Conservation (phyloP, 2,113 vertebrate genomes). For the Notiomystis cincta region DNA sequence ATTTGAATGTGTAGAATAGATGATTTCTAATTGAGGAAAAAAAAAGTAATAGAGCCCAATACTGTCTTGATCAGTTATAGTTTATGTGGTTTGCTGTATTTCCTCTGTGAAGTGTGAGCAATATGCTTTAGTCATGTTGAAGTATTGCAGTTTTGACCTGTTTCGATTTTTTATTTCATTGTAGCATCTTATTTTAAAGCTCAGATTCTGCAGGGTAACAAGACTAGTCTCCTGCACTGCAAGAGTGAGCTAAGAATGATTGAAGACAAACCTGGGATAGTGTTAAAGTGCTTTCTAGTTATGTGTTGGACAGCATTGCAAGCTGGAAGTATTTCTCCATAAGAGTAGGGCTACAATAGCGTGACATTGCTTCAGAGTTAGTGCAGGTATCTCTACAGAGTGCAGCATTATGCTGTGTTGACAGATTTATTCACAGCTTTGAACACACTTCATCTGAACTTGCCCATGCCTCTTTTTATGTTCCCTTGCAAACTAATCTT, state of each 20-base stretch:
- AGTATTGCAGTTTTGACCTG: constrained; percentile 9
- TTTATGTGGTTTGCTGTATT: background rate
- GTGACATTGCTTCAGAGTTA: constrained; percentile 18
- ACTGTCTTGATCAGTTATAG: background rate
- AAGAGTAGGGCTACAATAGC: background rate
- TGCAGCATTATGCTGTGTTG: background rate
- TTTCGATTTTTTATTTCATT: constrained; percentile 15
- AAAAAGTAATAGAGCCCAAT: background rate
- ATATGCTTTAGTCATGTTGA: constrained; percentile 35
- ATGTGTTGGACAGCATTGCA: background rate
- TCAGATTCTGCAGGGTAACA: background rate
- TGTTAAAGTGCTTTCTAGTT: constrained; percentile 40
- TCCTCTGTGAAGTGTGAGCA: background rate
- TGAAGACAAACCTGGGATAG: constrained; percentile 21
- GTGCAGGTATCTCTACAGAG: background rate
- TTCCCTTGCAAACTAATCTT: background rate
- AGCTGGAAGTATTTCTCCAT: background rate
- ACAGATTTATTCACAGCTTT: constrained; percentile 32
- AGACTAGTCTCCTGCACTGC: constrained; percentile 22
- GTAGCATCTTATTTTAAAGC: constrained; percentile 45
- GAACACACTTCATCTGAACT: constrained; percentile 14
- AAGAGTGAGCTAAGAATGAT: constrained; percentile 17
- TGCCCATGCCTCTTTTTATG: background rate
- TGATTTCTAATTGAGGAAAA: background rate
- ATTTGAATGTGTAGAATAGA: background rate